A percentile compares a stretch with the other conserved stretches of the same genome.
Evolutionary conservation across 2,888 invertebrate species (phyloP).

Genomic region (Xanthorhoe designata): DNA sequence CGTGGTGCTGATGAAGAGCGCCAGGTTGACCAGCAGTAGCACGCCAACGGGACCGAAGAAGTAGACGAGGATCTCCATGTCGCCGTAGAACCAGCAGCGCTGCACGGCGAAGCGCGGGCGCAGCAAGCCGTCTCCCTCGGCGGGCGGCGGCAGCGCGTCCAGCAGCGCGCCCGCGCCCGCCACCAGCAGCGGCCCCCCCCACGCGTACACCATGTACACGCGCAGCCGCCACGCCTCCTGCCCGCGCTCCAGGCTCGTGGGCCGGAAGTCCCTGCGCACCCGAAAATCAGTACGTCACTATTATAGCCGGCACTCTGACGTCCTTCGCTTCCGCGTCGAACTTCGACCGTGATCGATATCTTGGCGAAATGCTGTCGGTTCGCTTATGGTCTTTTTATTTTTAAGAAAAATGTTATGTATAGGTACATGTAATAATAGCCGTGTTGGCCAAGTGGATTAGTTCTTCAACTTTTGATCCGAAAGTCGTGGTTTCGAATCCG

Average conservation of each 20-base stretch:
- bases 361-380: no score
- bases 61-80: slow-evolving; percentile 92
- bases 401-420: no score
- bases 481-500: no score
- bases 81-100: slow-evolving; percentile 94
- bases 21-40: slow-evolving; percentile 90
- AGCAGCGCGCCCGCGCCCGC: slow-evolving; percentile 90
- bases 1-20: slow-evolving; percentile 92
- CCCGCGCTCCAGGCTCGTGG: slow-evolving; percentile 93
- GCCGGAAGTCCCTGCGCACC: slow-evolving; percentile 90
- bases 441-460: no score
- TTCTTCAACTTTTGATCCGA: no score
- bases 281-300: not conserved
- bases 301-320: no score
- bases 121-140: slow-evolving; percentile 86
- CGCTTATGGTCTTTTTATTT: no score
- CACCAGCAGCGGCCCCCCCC: slow-evolving; percentile 93
- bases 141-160: slow-evolving; percentile 87
- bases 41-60: slow-evolving; percentile 94
- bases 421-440: no score
- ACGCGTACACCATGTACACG: slow-evolving; percentile 93
- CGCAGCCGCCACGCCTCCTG: slow-evolving; percentile 93
- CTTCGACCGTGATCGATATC: no score
- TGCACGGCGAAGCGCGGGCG: slow-evolving; percentile 92
- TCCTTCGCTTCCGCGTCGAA: no score